Evolutionary conservation across 2,888 invertebrate genomes (phyloP), one percentile per base, ranked within the genome.

Genomic region (Polyploca ridens): DNA sequence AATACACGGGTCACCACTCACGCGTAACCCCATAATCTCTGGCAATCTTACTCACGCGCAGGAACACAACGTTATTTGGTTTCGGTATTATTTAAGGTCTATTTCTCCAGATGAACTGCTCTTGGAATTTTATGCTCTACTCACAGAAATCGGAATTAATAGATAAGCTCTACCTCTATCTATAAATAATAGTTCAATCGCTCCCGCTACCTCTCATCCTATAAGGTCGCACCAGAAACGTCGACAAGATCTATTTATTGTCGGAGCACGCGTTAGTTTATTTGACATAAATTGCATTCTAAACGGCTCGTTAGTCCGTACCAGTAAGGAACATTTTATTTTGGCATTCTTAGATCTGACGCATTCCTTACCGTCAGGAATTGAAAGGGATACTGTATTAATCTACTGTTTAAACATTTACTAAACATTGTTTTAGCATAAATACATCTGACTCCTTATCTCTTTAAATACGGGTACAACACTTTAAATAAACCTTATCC

Each of bases 231-330:
- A 66, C 62, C 69, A 62, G 49, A 67, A 63, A 70, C 70, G 73
- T 76, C 80, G 79, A 81, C 88, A 80, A 87, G 86, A 89, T 91
- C 90, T 91, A 91, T 92, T 91, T 91, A 91, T 90, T 86, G 85
- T 84, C 81, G 64, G 67, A 81, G 77, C 87, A 87, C 90, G 91
- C 88, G 90, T 89, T 90, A 87, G 82, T 92, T 89, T 90, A 89
- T 90, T 91, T 91, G 88, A 90, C 90, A 89, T 90, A 88, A 91
- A 91, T 87, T 78, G 83, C 85, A 88, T 89, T 88, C 88, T 84
- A 83, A 89, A 86, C 83, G 81, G 79, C 85, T 87, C 84, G 87
- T 90, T 91, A 91, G 87, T 83, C 83, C 76, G 82, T 71, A 73
- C 70, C 77, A 81, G 76, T 73, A 73, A 75, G 66, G 69, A 75